phyloP scores from a whole-genome alignment of 2,888 invertebrate species.

The Tachystola acroxantha region DNA sequence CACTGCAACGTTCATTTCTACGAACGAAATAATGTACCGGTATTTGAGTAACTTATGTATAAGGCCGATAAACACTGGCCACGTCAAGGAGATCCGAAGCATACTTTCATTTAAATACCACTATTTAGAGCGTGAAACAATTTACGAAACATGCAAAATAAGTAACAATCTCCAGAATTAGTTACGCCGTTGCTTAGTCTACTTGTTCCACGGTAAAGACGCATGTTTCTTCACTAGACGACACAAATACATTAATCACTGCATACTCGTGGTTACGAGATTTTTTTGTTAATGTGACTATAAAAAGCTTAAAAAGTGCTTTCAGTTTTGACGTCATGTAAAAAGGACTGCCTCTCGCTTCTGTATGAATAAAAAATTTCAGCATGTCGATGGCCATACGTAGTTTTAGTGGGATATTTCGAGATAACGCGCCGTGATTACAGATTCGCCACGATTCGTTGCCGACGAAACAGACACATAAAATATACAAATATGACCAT shows the following conservation, averaged over 20 bases:
- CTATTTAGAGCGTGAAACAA: slow-evolving; percentile 73
- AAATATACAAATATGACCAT: slow-evolving; percentile 40
- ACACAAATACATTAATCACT: slow-evolving; percentile 60
- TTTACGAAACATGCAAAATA: slow-evolving; percentile 78
- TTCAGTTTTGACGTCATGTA: too few relatives aligned
- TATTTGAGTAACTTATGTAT: slow-evolving; percentile 21
- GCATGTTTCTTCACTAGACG: slow-evolving; percentile 62
- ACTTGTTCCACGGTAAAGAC: slow-evolving; percentile 62
- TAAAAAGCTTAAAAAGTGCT: too few relatives aligned
- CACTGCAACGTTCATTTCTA: too few relatives aligned
- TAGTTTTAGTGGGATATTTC: too few relatives aligned
- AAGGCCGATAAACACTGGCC: slow-evolving; percentile 4
- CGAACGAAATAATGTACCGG: too few relatives aligned
- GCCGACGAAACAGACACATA: slow-evolving; percentile 16
- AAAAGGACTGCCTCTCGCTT: too few relatives aligned
- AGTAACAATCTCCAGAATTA: slow-evolving; percentile 75
- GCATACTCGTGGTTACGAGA: neutral
- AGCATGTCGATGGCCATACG: too few relatives aligned
- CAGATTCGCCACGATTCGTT: slow-evolving; percentile 13
- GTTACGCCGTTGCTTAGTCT: slow-evolving; percentile 71
- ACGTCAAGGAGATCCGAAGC: slow-evolving; percentile 40
- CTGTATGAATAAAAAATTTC: too few relatives aligned
- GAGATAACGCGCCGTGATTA: neutral
- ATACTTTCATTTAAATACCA: slow-evolving; percentile 67
- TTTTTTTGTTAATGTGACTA: too few relatives aligned